Percentiles rank a stretch among this genome's conserved stretches.
Conservation (phyloP, 2,888 invertebrate species). For the Parelbella ahira region DNA sequence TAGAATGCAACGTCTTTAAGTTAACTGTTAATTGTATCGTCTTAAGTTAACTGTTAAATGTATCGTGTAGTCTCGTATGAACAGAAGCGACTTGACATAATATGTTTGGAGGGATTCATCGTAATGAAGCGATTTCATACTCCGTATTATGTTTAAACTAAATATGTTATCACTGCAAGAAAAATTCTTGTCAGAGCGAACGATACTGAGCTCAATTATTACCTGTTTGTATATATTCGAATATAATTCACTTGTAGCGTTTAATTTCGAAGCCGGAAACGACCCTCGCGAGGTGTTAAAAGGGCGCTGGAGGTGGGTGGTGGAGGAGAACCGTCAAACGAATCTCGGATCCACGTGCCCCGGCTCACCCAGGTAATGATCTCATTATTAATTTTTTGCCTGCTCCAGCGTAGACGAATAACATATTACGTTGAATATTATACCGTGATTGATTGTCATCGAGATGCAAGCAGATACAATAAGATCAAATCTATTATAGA, state of each 20-base stretch:
- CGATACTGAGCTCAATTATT: slow-evolving; percentile 40
- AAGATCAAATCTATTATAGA: too few species aligned
- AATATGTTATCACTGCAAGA: slow-evolving; percentile 40
- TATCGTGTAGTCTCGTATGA: too few species aligned
- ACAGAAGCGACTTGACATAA: too few species aligned
- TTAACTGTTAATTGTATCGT: too few species aligned
- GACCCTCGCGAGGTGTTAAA: slow-evolving; percentile 61
- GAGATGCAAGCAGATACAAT: too few species aligned
- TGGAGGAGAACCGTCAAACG: slow-evolving; percentile 50
- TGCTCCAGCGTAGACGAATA: neutral
- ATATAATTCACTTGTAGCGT: slow-evolving; percentile 58
- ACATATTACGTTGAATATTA: too few species aligned
- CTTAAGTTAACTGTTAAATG: too few species aligned
- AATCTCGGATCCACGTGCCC: slow-evolving; percentile 42
- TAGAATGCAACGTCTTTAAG: too few species aligned
- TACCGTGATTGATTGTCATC: too few species aligned
- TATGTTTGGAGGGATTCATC: too few species aligned
- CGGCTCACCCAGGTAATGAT: slow-evolving; percentile 51
- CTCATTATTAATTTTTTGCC: slow-evolving; percentile 50
- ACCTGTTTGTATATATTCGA: slow-evolving; percentile 50
- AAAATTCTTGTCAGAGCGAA: neutral
- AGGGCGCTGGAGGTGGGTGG: slow-evolving; percentile 57
- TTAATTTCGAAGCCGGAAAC: slow-evolving; percentile 56
- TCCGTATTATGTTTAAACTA: slow-evolving; percentile 32
- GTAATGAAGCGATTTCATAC: too few species aligned